Conservation (phyloP, 2,113 vertebrate species). For the Prunella fulvescens region DNA sequence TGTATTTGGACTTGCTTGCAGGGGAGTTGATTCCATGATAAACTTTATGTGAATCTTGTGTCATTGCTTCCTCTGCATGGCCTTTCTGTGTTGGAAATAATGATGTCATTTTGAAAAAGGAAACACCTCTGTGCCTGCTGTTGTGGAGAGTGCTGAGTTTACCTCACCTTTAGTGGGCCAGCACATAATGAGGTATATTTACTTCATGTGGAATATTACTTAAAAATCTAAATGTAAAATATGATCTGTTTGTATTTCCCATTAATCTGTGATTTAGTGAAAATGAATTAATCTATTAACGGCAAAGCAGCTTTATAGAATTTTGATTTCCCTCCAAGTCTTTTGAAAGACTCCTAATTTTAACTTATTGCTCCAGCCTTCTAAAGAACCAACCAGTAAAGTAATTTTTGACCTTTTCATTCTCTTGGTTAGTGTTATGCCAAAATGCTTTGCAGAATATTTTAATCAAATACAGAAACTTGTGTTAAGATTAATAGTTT, state of each 20-base stretch:
- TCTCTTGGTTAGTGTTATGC: not conserved
- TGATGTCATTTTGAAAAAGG: not conserved
- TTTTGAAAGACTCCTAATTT: not conserved
- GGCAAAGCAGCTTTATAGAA: not conserved
- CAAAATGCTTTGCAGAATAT: not conserved
- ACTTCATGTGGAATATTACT: not conserved
- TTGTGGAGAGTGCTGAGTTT: not conserved
- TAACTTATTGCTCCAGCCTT: not conserved
- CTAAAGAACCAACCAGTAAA: not conserved
- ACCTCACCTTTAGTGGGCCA: not conserved
- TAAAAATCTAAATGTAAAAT: not conserved
- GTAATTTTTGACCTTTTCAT: not conserved
- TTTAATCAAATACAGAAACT: not conserved
- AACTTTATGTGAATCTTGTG: not conserved
- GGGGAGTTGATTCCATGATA: not conserved
- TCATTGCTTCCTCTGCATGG: not conserved
- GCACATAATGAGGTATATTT: not conserved
- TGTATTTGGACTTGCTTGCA: not conserved
- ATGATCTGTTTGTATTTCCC: not conserved
- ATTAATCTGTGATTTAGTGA: not conserved
- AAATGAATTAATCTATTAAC: not conserved
- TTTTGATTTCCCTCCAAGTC: not conserved
- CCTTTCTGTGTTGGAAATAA: not conserved
- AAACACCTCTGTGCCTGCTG: not conserved
- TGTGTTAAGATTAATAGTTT: not conserved